Evolutionary conservation across 92 coral and sea anemone species (phyloP).

Genomic region (Bergia puertoricense): DNA sequence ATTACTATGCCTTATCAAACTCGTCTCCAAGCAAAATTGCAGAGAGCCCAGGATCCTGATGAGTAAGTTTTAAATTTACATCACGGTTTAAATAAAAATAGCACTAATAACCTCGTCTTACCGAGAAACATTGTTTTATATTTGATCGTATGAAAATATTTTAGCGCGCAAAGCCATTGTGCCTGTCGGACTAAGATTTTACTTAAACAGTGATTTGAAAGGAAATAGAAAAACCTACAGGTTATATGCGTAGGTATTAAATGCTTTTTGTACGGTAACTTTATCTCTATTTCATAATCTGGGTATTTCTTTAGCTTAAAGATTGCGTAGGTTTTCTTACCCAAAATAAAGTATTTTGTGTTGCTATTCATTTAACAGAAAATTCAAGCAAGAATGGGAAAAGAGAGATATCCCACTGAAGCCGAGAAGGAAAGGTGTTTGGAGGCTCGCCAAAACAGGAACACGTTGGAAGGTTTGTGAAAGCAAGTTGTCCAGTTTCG

Average conservation of each 20-base stretch:
- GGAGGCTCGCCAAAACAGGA: neutral
- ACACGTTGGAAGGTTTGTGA: slow-evolving; percentile 3
- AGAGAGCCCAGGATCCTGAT: neutral
- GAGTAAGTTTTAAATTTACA: slow-evolving; percentile 4
- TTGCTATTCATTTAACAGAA: neutral
- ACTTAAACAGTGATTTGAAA: no score
- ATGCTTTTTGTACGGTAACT: no score
- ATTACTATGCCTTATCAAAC: neutral
- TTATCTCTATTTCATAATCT: neutral
- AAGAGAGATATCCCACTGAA: neutral
- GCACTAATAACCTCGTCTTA: neutral
- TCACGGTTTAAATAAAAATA: neutral
- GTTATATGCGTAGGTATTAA: no score
- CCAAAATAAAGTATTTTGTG: neutral
- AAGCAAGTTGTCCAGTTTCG: neutral
- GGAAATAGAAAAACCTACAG: no score
- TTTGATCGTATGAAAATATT: no score
- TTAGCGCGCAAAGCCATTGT: no score
- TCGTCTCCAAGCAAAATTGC: neutral
- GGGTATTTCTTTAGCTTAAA: neutral
- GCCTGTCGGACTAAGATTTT: no score
- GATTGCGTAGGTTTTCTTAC: neutral
- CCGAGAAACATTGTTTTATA: neutral
- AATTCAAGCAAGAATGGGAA: slow-evolving; percentile 14
- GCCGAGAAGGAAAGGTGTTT: slow-evolving; percentile 16